Percentiles rank a stretch among this genome's conserved stretches.
Conservation (phyloP, 1,140 invertebrate species). For the Drosophila nannoptera region DNA sequence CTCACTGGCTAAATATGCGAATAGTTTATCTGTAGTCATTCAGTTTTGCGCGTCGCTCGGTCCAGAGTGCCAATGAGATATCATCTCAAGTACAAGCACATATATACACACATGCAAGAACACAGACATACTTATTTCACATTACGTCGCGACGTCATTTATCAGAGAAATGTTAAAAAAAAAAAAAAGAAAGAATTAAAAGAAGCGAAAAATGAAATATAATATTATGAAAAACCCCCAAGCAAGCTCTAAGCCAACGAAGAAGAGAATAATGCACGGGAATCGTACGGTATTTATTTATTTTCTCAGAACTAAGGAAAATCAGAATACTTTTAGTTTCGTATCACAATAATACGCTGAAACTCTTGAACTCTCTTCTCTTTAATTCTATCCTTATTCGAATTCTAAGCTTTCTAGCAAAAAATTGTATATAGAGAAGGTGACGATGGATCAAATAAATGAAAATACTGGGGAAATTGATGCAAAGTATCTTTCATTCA, state of each 20-base stretch:
- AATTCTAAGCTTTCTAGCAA: too few species aligned
- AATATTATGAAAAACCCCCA: not conserved
- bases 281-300: conserved; percentile 19
- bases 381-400: too few species aligned
- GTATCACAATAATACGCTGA: not conserved
- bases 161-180: conserved; percentile 4
- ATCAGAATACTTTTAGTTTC: conserved; percentile 4
- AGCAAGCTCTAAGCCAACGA: not conserved
- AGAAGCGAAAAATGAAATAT: conserved; percentile 8
- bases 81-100: conserved; percentile 16
- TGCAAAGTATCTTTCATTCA: too few species aligned
- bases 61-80: conserved; percentile 37
- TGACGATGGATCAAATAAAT: too few species aligned
- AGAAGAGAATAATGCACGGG: conserved; percentile 8
- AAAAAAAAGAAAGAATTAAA: not conserved
- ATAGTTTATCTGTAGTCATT: conserved; percentile 22
- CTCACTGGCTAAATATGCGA: not conserved
- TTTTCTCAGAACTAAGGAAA: conserved; percentile 26
- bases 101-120: not conserved
- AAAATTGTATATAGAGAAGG: too few species aligned
- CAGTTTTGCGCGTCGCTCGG: conserved; percentile 10
- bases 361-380: conserved; percentile 4
- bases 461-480: too few species aligned
- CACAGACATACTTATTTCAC: not conserved
- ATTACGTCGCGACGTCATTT: conserved; percentile 31